Evolutionary conservation across 2,797 vertebrate species (phyloP).

Genomic region (Carduelis carduelis): DNA sequence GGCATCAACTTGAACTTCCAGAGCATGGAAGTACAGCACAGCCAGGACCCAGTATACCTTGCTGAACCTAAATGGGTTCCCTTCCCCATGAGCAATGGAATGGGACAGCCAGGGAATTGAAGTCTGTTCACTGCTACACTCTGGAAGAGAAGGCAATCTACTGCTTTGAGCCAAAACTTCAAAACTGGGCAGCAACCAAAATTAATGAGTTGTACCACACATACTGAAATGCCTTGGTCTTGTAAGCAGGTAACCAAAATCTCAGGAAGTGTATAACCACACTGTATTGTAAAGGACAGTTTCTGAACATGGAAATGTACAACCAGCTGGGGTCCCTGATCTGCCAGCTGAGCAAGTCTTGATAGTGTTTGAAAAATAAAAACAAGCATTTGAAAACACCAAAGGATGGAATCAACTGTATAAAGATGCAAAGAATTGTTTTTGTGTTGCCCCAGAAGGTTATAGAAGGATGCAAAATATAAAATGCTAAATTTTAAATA

Average conservation of each 20-base stretch:
- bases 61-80: neutral
- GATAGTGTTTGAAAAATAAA: neutral
- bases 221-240: neutral
- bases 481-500: neutral
- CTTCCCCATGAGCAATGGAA: neutral
- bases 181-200: neutral
- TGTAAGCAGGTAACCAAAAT: neutral
- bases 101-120: neutral
- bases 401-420: neutral
- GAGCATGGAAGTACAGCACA: neutral
- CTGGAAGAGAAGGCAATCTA: neutral
- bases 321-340: neutral
- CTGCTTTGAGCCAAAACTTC: neutral
- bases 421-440: neutral
- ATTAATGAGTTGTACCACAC: fast-evolving
- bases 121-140: neutral
- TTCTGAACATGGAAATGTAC: neutral
- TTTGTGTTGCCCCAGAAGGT: neutral
- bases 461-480: neutral
- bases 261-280: neutral
- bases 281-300: neutral
- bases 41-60: neutral
- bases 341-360: neutral
- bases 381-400: neutral
- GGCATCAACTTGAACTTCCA: neutral